phyloP scores from a whole-genome alignment of 2,797 vertebrate species.

The Tarsius wallacei region DNA sequence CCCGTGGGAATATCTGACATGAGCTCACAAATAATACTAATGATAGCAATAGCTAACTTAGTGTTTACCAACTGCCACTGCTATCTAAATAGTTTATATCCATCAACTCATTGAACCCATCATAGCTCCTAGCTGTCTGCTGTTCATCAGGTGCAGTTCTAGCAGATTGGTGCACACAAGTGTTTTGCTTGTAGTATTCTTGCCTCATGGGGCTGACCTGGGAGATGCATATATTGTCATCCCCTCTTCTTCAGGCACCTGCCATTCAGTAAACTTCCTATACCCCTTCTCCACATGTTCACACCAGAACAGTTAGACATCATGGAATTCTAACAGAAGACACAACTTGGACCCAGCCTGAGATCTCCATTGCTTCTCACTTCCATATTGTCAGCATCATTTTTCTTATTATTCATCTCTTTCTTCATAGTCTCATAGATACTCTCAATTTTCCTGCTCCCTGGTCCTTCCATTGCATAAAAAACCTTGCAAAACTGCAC shows the following conservation, averaged over 20 bases:
- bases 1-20: not conserved
- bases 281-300: not conserved
- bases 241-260: not conserved
- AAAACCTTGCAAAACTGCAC: not conserved
- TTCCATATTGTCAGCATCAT: not conserved
- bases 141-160: not conserved
- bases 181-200: not conserved
- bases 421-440: not conserved
- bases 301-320: not conserved
- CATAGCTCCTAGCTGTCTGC: not conserved
- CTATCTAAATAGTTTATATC: not conserved
- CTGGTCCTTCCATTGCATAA: not conserved
- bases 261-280: not conserved
- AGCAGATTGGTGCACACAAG: not conserved
- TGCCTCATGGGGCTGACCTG: not conserved
- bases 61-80: not conserved
- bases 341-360: accelerated
- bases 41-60: not conserved
- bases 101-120: not conserved
- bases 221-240: not conserved
- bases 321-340: not conserved
- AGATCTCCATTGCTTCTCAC: not conserved
- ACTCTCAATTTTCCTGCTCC: not conserved
- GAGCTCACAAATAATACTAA: conserved; percentile 22
- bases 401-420: not conserved